Conservation (phyloP, 2,797 vertebrate genomes). For the Spea hammondii region DNA sequence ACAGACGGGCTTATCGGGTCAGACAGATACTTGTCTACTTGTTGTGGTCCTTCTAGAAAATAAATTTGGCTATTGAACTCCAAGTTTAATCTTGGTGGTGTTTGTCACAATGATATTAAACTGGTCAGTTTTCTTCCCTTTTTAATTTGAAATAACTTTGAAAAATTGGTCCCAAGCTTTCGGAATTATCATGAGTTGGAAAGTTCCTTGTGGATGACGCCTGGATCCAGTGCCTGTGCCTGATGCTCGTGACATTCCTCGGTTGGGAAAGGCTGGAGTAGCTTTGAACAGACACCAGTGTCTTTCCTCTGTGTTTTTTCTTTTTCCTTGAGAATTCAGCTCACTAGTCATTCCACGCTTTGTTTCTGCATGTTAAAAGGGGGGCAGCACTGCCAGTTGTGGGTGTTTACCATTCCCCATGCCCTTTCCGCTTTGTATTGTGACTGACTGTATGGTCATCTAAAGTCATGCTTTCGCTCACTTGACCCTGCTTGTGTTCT, state of each 20-base stretch:
- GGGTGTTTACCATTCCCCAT: constrained; percentile 11
- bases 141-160: constrained; percentile 30
- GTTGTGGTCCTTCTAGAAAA: constrained; percentile 4
- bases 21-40: background rate
- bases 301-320: constrained; percentile 59
- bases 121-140: constrained; percentile 23
- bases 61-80: background rate
- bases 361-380: constrained; percentile 54
- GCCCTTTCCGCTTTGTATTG: constrained; percentile 28
- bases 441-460: constrained; percentile 20
- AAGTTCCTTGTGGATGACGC: constrained; percentile 66
- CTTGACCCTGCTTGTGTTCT: constrained; percentile 50
- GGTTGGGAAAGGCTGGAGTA: constrained; percentile 64
- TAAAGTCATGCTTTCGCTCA: constrained; percentile 46
- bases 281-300: constrained; percentile 62
- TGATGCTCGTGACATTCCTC: constrained; percentile 61
- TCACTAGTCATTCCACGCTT: constrained; percentile 56
- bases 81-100: constrained; percentile 14
- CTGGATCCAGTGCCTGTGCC: constrained; percentile 65
- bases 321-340: constrained; percentile 45
- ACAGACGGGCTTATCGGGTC: constrained; percentile 1
- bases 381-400: constrained; percentile 34
- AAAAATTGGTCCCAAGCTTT: constrained; percentile 25
- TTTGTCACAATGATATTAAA: constrained; percentile 26
- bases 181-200: constrained; percentile 51